Base-by-base conservation (phyloP, 2,888 invertebrate species). In the Pocota personata region DNA sequence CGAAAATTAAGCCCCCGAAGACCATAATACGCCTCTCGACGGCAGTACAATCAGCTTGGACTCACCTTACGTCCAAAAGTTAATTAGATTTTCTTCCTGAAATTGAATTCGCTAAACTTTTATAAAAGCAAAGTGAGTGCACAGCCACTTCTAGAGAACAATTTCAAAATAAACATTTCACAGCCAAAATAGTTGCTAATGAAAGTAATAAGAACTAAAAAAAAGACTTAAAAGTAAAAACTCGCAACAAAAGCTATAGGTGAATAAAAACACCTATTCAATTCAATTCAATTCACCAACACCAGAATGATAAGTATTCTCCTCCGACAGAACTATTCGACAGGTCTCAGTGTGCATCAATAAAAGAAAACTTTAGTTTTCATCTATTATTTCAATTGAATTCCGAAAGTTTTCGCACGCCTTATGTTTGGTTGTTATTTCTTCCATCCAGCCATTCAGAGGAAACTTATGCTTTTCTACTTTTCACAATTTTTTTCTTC, bases 361-460 rank as follows among this genome's bases (percentile, higher is more conserved):
- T 48, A 79, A 72, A 62, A 35, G 14, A 37, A 50, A 71, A 43
- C 43, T 55, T 48, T 16, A 66, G 52, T 77, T 76, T 66, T 21
- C 75, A 62, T 67, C 75, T 50, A 62, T 84, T 76, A 66, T 80
- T 46, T 67, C 76, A 52, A 82, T 73, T 72, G 76, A 77, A 82
- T 60, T 77, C 60, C 46, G 76, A 82, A 86, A 82, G 82, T 76
- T 82, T 82, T 86, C 82, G 86, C 86, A 86, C 86, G 72, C 86
- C 86, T 82, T 86, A 52, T 66, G 66, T 76, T 80, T 64, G 62
- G 27, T 52, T 71, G 57, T 80, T 66, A 57, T 64, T 72, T 35
- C 71, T 69, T 60, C 43, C 46, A 27, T n/a, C 37, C 80, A 75
- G 62, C 27, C 37, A 78, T 64, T 79, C 60, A 24, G 55, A 64